These are phyloP conservation scores for Macrophya alboannulata DNA, from an alignment of 2,888 invertebrate genomes.

Conservation along the genomic window DNA sequence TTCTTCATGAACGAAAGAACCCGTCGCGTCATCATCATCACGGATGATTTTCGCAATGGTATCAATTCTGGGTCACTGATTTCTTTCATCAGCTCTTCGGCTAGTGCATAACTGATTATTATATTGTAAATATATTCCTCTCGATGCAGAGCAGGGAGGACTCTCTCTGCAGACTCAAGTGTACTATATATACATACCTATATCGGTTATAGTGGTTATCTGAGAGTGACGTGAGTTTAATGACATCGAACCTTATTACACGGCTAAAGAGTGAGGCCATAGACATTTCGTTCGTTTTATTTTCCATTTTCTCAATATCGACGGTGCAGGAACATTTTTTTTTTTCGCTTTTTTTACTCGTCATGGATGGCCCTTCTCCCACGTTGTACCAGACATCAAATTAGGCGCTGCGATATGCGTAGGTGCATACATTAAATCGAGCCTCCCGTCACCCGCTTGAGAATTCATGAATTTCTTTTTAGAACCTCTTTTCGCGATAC, in stretches of 20 bases:
- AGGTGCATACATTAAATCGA: neutral
- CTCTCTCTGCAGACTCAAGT: neutral
- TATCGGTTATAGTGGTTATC: conserved; percentile 53
- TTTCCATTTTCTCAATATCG: conserved; percentile 37
- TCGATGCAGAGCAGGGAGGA: neutral
- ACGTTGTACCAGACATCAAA: neutral
- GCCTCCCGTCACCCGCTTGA: neutral
- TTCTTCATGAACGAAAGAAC: neutral
- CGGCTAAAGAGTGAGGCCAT: conserved; percentile 47
- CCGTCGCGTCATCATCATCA: neutral
- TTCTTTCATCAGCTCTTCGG: neutral
- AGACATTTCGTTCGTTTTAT: neutral
- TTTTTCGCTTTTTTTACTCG: neutral
- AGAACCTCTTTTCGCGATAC: neutral
- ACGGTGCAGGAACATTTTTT: neutral
- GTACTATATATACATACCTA: neutral
- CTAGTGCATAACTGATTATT: neutral
- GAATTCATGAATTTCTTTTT: neutral
- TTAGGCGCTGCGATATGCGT: neutral
- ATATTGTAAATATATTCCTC: neutral
- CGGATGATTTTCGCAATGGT: neutral
- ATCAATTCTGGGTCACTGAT: conserved; percentile 33
- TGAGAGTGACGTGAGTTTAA: conserved; percentile 68
- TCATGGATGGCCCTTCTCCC: neutral
- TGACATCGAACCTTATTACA: conserved; percentile 63